Percentiles rank a stretch among this genome's conserved stretches.
Conservation (phyloP, 1,140 invertebrate species). For the Drosophila gunungcola region DNA sequence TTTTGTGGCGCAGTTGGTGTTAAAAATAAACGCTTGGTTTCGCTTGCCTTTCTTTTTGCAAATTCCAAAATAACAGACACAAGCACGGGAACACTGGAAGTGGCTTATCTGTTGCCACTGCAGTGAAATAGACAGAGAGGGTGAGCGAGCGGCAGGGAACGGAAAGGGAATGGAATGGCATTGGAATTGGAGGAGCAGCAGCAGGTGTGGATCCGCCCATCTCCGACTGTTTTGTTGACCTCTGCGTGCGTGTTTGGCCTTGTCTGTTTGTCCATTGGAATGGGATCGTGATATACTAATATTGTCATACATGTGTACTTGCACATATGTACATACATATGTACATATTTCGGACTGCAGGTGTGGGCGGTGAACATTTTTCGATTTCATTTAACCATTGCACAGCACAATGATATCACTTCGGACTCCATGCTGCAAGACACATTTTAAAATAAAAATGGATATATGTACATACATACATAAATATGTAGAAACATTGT, state of each 20-base stretch:
- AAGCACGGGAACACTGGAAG: slow-evolving; percentile 22
- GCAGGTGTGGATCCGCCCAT: slow-evolving; percentile 19
- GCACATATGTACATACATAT: neutral
- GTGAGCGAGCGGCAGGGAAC: neutral
- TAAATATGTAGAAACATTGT: neutral
- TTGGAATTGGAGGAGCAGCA: slow-evolving; percentile 7
- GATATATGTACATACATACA: too few species aligned
- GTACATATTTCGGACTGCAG: slow-evolving; percentile 18
- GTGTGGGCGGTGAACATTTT: slow-evolving; percentile 53
- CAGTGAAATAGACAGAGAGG: neutral
- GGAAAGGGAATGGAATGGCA: neutral
- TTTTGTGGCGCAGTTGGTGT: slow-evolving; percentile 47
- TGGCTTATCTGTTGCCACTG: slow-evolving; percentile 42
- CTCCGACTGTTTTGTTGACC: slow-evolving; percentile 45
- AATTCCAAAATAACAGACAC: slow-evolving; percentile 38
- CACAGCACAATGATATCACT: neutral
- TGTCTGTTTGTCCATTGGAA: slow-evolving; percentile 30
- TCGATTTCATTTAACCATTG: slow-evolving; percentile 17
- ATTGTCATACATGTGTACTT: neutral
- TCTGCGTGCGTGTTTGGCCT: slow-evolving; percentile 58
- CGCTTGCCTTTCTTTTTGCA: slow-evolving; percentile 20
- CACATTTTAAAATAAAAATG: neutral
- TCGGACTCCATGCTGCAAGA: slow-evolving; percentile 1
- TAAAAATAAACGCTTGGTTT: slow-evolving; percentile 52
- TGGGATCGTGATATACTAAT: slow-evolving; percentile 18